phyloP scores from a whole-genome alignment of 2,888 invertebrate species.

The Xestia rhomboidea region DNA sequence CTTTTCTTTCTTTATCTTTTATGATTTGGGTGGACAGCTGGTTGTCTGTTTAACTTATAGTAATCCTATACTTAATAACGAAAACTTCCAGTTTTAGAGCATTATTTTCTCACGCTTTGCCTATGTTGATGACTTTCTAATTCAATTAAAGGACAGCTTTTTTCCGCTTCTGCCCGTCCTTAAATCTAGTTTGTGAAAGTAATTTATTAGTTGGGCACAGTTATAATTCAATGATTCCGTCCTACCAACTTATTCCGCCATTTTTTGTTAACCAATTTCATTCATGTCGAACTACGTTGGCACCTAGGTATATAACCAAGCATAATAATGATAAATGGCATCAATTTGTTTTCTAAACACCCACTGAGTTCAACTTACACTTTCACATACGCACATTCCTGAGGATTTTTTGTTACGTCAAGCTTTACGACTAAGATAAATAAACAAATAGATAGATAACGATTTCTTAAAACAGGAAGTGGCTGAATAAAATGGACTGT shows the following conservation, averaged over 20 bases:
- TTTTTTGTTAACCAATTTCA: slow-evolving; percentile 24
- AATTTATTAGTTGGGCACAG: slow-evolving; percentile 7
- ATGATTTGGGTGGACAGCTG: slow-evolving; percentile 32
- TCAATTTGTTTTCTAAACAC: slow-evolving; percentile 42
- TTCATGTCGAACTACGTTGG: slow-evolving; percentile 23
- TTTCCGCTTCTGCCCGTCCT: not conserved
- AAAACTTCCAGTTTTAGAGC: not conserved
- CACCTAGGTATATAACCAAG: slow-evolving; percentile 15
- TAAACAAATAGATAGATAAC: slow-evolving; percentile 23
- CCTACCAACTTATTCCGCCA: not conserved
- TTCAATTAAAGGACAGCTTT: slow-evolving; percentile 22
- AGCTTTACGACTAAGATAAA: not conserved
- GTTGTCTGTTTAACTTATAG: slow-evolving; percentile 21
- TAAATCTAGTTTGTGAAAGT: slow-evolving; percentile 15
- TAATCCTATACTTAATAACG: not conserved
- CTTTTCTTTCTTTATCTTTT: slow-evolving; percentile 39
- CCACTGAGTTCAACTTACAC: slow-evolving; percentile 29
- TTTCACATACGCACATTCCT: slow-evolving; percentile 46
- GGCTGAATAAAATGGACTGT: not conserved
- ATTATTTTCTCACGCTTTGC: not conserved
- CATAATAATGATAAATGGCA: slow-evolving; percentile 40
- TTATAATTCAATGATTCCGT: slow-evolving; percentile 17
- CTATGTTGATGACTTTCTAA: slow-evolving; percentile 40
- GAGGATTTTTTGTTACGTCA: slow-evolving; percentile 33
- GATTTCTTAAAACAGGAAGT: slow-evolving; percentile 31